Percentiles rank a stretch among this genome's conserved stretches.
Evolutionary conservation across 2,888 invertebrate species (phyloP).

Genomic region (Cephus sareptanus): DNA sequence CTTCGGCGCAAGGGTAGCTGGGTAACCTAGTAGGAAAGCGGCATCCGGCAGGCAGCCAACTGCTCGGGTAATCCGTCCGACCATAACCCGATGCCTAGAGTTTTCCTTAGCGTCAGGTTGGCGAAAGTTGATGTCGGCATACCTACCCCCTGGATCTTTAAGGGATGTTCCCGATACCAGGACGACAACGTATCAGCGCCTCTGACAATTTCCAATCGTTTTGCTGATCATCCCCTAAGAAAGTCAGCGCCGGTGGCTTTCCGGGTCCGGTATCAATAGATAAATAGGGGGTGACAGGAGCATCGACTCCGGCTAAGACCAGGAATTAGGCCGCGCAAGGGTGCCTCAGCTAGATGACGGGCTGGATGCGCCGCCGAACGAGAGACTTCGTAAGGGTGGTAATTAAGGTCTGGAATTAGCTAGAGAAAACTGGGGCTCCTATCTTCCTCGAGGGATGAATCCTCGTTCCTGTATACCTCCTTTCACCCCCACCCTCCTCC

Average conservation of each 20-base stretch:
- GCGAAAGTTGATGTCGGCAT: neutral
- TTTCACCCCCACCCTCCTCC: neutral
- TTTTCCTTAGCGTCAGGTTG: neutral
- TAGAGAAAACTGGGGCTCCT: slow-evolving; percentile 21
- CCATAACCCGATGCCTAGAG: neutral
- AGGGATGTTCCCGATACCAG: neutral
- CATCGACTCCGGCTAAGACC: neutral
- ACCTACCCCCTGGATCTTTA: neutral
- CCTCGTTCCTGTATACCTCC: neutral
- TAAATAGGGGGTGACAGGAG: slow-evolving; percentile 2
- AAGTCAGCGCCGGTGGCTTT: neutral
- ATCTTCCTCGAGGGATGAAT: slow-evolving; percentile 19
- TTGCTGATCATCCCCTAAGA: neutral
- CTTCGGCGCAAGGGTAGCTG: neutral
- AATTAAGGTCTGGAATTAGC: slow-evolving; percentile 23
- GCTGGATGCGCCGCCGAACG: slow-evolving; percentile 15
- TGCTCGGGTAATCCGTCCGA: neutral
- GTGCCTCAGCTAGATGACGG: neutral
- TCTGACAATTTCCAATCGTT: neutral
- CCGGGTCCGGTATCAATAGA: neutral
- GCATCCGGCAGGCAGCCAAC: neutral
- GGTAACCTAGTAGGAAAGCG: neutral
- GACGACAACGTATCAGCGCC: neutral
- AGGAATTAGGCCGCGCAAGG: neutral
- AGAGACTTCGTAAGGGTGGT: slow-evolving; percentile 22